Conservation (phyloP, 2,888 invertebrate genomes). For the Eupithecia pulchellata region DNA sequence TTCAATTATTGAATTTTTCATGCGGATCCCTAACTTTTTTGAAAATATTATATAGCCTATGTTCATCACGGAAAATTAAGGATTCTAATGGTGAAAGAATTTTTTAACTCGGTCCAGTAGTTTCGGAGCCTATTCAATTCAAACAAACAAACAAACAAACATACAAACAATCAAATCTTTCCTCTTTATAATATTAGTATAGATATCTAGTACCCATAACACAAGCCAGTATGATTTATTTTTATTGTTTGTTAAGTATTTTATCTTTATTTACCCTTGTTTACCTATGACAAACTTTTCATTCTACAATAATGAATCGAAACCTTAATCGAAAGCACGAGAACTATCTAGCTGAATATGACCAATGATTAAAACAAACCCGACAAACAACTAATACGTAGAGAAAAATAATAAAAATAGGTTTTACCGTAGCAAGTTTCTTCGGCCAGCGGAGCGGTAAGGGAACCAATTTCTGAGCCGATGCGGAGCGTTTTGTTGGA, state of each 20-base stretch:
- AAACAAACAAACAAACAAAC: too few relatives aligned
- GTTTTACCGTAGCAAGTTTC: conserved; percentile 79
- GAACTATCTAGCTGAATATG: conserved; percentile 37
- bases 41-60: too few relatives aligned
- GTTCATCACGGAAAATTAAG: too few relatives aligned
- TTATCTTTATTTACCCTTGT: neutral
- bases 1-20: too few relatives aligned
- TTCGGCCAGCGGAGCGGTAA: conserved; percentile 77
- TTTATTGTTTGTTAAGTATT: neutral
- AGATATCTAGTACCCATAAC: too few relatives aligned
- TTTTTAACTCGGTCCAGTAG: too few relatives aligned
- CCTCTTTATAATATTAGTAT: too few relatives aligned
- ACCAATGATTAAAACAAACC: conserved; percentile 73
- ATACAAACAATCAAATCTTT: too few relatives aligned
- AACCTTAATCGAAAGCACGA: neutral
- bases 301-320: neutral
- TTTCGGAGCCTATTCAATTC: too few relatives aligned
- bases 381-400: conserved; percentile 68
- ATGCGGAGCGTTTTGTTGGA: conserved; percentile 83
- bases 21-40: too few relatives aligned
- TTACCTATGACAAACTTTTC: neutral
- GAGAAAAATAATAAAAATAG: conserved; percentile 81
- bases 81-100: too few relatives aligned
- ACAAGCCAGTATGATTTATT: too few relatives aligned
- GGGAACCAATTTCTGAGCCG: conserved; percentile 83